Evolutionary conservation across 2,797 vertebrate species (phyloP).

Genomic region (Phoxinus dragarum): DNA sequence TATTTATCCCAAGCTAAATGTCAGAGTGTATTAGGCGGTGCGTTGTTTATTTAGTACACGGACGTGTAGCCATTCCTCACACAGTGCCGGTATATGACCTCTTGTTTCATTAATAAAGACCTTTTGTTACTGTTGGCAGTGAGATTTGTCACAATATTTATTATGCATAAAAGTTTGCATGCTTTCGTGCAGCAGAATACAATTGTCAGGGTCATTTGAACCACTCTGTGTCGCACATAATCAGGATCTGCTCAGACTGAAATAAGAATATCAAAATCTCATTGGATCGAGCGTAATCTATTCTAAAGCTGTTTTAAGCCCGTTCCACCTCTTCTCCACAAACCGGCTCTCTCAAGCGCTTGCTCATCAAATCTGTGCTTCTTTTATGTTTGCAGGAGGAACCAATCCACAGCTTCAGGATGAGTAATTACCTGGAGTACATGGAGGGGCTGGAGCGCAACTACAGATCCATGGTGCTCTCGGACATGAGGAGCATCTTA

Average conservation of each 20-base stretch:
- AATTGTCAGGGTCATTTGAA: neutral
- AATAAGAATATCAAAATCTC: neutral
- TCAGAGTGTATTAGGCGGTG: conserved; percentile 25
- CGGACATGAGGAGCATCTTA: conserved; percentile 84
- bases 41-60: conserved; percentile 2
- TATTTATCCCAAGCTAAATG: conserved; percentile 41
- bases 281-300: neutral
- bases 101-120: conserved; percentile 20
- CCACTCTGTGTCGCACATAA: neutral
- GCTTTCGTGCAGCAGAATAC: neutral
- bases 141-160: neutral
- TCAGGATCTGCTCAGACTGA: neutral
- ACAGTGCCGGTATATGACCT: neutral
- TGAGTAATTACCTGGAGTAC: conserved; percentile 87
- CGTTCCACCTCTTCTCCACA: neutral
- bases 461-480: conserved; percentile 85
- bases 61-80: neutral
- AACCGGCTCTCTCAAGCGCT: neutral
- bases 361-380: conserved; percentile 25
- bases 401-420: conserved; percentile 86
- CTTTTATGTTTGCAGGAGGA: conserved; percentile 84
- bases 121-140: neutral
- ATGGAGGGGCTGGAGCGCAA: conserved; percentile 85
- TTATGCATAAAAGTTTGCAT: neutral
- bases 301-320: conserved; percentile 17